Conservation (phyloP, 2,113 vertebrate genomes). For the Phainopepla nitens region DNA sequence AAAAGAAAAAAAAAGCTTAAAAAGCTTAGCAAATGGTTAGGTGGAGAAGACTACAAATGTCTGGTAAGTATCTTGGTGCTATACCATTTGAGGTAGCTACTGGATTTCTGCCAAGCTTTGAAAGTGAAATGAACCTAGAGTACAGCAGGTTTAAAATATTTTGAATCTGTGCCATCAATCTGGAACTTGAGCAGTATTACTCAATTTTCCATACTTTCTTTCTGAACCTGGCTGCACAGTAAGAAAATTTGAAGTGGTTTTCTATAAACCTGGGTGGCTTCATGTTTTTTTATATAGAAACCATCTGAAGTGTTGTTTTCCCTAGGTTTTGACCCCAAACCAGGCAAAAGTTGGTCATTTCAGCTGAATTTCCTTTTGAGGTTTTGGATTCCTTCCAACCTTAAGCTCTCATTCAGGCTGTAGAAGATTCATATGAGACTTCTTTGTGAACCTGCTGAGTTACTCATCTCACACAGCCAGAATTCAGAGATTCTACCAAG, state of each 20-base stretch:
- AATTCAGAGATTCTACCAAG: neutral
- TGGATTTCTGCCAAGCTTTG: conserved; percentile 17
- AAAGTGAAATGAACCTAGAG: conserved; percentile 28
- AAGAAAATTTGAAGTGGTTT: conserved; percentile 46
- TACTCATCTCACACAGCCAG: neutral
- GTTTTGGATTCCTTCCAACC: conserved; percentile 13
- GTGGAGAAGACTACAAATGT: neutral
- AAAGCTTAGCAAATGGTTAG: neutral
- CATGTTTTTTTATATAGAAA: conserved; percentile 2
- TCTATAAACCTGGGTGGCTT: conserved; percentile 40
- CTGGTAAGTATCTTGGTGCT: conserved; percentile 6
- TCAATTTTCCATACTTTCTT: conserved; percentile 52
- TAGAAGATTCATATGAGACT: neutral
- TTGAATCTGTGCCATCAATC: conserved; percentile 21
- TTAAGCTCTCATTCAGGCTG: neutral
- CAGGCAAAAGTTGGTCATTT: conserved; percentile 39
- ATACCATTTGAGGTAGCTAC: conserved; percentile 18
- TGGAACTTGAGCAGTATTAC: conserved; percentile 27
- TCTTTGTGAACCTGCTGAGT: conserved; percentile 14
- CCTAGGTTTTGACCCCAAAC: conserved; percentile 34
- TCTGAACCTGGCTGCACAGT: conserved; percentile 4
- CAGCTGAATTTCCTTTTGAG: conserved; percentile 35
- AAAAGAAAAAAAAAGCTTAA: too few relatives aligned
- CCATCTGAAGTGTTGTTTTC: conserved; percentile 32
- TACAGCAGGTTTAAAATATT: conserved; percentile 34